These are phyloP conservation scores for Chorisops tibialis DNA, from an alignment of 2,888 invertebrate species.

Conservation along the genomic window DNA sequence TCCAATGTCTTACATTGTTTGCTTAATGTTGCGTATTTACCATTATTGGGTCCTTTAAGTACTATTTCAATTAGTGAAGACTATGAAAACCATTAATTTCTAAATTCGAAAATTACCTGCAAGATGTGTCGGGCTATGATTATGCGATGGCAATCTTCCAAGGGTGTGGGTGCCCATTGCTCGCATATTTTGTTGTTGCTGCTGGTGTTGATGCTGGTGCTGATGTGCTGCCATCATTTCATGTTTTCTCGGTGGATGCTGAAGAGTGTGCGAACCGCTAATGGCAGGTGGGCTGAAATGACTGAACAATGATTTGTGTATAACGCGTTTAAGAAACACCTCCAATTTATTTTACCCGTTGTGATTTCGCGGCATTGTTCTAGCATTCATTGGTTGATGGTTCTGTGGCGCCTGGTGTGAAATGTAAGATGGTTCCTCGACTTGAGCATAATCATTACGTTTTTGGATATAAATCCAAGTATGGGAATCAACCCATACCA, in stretches of 20 bases:
- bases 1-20: conserved; percentile 94
- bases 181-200: conserved; percentile 53
- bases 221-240: conserved; percentile 52
- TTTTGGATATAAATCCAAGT: conserved; percentile 95
- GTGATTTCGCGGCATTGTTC: conserved; percentile 53
- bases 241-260: conserved; percentile 52
- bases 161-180: conserved; percentile 63
- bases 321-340: background rate
- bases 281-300: conserved; percentile 53
- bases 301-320: conserved; percentile 36
- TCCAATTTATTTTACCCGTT: conserved; percentile 46
- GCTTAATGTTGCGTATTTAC: conserved; percentile 92
- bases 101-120: conserved; percentile 48
- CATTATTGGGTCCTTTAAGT: conserved; percentile 66
- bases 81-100: background rate
- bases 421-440: conserved; percentile 71
- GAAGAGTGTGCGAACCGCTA: conserved; percentile 52
- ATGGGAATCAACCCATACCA: conserved; percentile 92
- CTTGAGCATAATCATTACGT: conserved; percentile 77
- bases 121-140: conserved; percentile 59
- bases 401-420: conserved; percentile 53
- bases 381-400: conserved; percentile 55
- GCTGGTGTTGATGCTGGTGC: conserved; percentile 48
- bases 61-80: background rate
- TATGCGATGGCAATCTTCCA: conserved; percentile 62